Percentiles rank a stretch among this genome's conserved stretches.
Conservation (phyloP, 2,113 vertebrate genomes). For the Oncorhynchus keta region DNA sequence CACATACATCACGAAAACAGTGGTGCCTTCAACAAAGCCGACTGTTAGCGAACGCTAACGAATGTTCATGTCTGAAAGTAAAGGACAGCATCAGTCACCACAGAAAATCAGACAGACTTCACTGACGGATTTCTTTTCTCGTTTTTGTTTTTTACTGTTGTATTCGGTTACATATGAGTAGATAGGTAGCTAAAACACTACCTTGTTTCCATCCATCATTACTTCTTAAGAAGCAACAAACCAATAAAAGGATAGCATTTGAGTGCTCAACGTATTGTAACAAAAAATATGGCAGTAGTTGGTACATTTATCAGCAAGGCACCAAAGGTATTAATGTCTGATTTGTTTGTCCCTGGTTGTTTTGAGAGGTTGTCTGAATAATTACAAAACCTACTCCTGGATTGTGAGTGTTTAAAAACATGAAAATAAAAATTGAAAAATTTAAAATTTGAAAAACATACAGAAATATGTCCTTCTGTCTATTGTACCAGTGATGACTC, state of each 20-base stretch:
- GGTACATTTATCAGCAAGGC: conserved; percentile 88
- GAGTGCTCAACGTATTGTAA: conserved; percentile 79
- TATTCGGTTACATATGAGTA: conserved; percentile 79
- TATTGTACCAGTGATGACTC: conserved; percentile 64
- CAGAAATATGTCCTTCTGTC: conserved; percentile 36
- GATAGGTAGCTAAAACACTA: conserved; percentile 98
- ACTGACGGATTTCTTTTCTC: conserved; percentile 25
- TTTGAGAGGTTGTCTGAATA: conserved; percentile 69
- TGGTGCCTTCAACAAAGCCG: too few relatives aligned
- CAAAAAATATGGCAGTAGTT: conserved; percentile 86
- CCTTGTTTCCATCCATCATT: conserved; percentile 79
- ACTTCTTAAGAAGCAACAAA: conserved; percentile 89
- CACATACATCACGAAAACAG: neutral
- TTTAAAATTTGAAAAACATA: conserved; percentile 15
- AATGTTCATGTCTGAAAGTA: too few relatives aligned
- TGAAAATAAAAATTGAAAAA: conserved; percentile 1
- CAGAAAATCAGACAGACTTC: conserved; percentile 41
- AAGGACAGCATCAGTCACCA: too few relatives aligned
- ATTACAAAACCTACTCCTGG: conserved; percentile 47
- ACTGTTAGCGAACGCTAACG: too few relatives aligned
- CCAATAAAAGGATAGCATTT: conserved; percentile 77
- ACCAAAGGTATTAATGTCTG: conserved; percentile 76
- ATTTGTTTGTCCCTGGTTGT: conserved; percentile 70
- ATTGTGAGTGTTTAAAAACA: conserved; percentile 61
- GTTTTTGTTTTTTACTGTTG: conserved; percentile 52